Evolutionary conservation across 2,888 invertebrate species (phyloP).

Genomic region (Drosophila rellima): DNA sequence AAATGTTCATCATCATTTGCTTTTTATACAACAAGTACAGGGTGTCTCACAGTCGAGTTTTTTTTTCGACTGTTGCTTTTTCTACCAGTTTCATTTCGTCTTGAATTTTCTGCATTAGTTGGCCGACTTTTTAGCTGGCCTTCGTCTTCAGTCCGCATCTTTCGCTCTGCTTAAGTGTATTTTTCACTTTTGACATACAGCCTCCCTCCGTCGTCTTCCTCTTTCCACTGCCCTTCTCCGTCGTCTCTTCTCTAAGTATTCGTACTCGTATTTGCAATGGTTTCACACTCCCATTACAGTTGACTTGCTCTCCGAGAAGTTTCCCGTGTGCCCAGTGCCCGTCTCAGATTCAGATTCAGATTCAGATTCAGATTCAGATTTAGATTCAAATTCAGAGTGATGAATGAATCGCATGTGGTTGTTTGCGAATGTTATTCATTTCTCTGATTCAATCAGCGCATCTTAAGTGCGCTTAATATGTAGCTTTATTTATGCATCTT

Average conservation of each 20-base stretch:
- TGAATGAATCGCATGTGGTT: slow-evolving; percentile 61
- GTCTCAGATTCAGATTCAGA: slow-evolving; percentile 20
- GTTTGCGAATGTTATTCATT: slow-evolving; percentile 35
- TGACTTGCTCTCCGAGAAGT: slow-evolving; percentile 25
- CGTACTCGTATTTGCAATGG: slow-evolving; percentile 31
- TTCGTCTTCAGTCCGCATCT: slow-evolving; percentile 55
- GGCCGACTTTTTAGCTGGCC: slow-evolving; percentile 72
- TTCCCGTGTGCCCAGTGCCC: slow-evolving; percentile 65
- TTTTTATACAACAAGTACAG: background rate
- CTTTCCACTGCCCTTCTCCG: background rate
- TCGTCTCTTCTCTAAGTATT: background rate
- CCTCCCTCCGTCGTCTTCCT: slow-evolving; percentile 13
- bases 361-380: slow-evolving; percentile 14
- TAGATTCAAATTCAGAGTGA: slow-evolving; percentile 42
- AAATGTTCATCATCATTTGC: too few relatives aligned
- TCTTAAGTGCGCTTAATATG: slow-evolving; percentile 61
- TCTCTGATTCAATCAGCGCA: slow-evolving; percentile 47
- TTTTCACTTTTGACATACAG: slow-evolving; percentile 81
- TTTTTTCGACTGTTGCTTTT: background rate
- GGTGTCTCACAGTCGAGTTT: background rate
- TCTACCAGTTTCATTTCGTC: slow-evolving; percentile 5
- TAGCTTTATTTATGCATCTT: slow-evolving; percentile 69
- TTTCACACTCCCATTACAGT: slow-evolving; percentile 51
- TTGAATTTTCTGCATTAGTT: slow-evolving; percentile 18
- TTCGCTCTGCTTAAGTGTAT: slow-evolving; percentile 54